These are phyloP conservation scores for Troides helena DNA, from an alignment of 2,888 invertebrate species.

Conservation along the genomic window DNA sequence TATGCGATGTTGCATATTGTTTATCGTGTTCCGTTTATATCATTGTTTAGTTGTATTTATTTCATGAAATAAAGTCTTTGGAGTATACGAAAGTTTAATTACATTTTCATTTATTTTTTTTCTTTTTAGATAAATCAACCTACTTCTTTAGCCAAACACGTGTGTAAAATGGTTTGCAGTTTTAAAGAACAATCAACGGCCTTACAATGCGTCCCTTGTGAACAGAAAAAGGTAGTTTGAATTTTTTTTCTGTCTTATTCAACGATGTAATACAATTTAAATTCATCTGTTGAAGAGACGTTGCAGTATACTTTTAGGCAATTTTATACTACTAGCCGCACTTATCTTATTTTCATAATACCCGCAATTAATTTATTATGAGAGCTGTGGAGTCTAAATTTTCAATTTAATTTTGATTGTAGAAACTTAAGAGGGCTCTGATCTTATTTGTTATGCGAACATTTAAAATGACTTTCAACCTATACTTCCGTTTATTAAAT, in stretches of 20 bases:
- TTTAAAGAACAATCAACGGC: constrained; percentile 15
- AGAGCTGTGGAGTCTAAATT: too few species aligned
- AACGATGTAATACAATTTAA: neutral
- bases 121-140: constrained; percentile 28
- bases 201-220: constrained; percentile 17
- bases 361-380: too few species aligned
- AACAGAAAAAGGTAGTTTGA: constrained; percentile 20
- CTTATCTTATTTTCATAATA: too few species aligned
- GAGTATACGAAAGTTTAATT: constrained; percentile 1
- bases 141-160: constrained; percentile 18
- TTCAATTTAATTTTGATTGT: too few species aligned
- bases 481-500: constrained; percentile 44
- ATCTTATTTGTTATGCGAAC: neutral
- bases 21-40: neutral
- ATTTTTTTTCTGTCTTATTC: neutral
- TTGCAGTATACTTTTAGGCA: neutral
- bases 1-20: neutral
- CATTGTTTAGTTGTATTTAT: neutral
- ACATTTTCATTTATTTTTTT: constrained; percentile 17
- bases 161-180: constrained; percentile 22
- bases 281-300: neutral
- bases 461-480: neutral
- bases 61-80: constrained; percentile 15
- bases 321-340: too few species aligned
- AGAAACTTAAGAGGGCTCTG: too few species aligned